These are phyloP conservation scores for Athene noctua DNA, from an alignment of 2,113 vertebrate genomes.

Conservation along the genomic window DNA sequence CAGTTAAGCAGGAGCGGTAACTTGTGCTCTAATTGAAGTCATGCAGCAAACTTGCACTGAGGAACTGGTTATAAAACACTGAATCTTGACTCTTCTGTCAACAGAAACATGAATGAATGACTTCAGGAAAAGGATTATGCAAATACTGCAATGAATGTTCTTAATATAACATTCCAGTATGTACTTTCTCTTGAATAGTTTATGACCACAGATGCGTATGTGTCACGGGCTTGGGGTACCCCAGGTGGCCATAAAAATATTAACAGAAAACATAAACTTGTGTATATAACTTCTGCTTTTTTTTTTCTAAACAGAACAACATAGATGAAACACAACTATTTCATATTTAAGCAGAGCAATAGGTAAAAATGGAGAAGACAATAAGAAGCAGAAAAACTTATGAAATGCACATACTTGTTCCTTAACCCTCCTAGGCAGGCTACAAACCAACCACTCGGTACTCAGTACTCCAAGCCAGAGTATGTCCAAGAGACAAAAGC, in stretches of 20 bases:
- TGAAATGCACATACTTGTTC: not conserved
- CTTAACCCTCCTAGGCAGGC: not conserved
- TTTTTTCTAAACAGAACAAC: not conserved
- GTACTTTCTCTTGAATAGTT: not conserved
- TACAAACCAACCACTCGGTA: not conserved
- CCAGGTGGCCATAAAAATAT: not conserved
- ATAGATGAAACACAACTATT: not conserved
- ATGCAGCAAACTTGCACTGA: not conserved
- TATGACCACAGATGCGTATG: fast-evolving
- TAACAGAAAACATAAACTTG: not conserved
- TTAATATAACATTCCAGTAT: not conserved
- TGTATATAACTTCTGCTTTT: not conserved
- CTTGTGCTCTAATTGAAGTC: not conserved
- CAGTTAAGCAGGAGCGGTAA: not conserved
- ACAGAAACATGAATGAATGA: not conserved
- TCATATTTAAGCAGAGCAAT: not conserved
- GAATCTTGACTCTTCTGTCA: not conserved
- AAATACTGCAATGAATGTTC: not conserved
- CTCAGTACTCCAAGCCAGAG: not conserved
- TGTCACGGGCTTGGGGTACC: not conserved
- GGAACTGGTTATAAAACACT: not conserved
- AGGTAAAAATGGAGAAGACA: not conserved
- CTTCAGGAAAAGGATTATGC: not conserved
- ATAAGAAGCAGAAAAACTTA: not conserved
- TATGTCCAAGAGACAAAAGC: not conserved